Evolutionary conservation across 2,113 vertebrate species (phyloP).

Genomic region (Thalassoma bifasciatum): DNA sequence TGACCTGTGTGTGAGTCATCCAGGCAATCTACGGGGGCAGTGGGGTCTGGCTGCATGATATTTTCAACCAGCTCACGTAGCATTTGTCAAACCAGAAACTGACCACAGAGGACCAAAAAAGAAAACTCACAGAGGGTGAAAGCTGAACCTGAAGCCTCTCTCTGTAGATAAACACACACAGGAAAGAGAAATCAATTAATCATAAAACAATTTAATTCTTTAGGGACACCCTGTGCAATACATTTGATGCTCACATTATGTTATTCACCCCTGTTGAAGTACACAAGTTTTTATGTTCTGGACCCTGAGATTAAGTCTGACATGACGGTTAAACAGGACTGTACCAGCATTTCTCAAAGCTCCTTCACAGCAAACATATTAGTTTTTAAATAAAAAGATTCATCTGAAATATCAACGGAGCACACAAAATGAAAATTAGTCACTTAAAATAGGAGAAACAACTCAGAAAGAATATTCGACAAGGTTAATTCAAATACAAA

Average conservation of each 20-base stretch:
- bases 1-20: conserved; percentile 48
- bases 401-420: conserved; percentile 3
- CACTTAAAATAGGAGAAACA: conserved; percentile 36
- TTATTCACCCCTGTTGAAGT: neutral
- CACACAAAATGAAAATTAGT: conserved; percentile 25
- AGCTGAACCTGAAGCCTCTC: neutral
- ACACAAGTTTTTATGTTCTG: conserved; percentile 18
- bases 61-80: conserved; percentile 38
- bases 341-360: conserved; percentile 43
- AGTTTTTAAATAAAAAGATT: conserved; percentile 8
- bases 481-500: conserved; percentile 12
- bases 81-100: conserved; percentile 23
- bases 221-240: conserved; percentile 1
- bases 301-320: conserved; percentile 11
- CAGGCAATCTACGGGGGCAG: neutral
- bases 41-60: neutral
- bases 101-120: conserved; percentile 25
- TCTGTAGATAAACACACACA: conserved; percentile 1
- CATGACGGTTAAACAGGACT: conserved; percentile 29
- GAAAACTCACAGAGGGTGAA: neutral
- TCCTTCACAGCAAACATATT: conserved; percentile 55
- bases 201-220: conserved; percentile 50
- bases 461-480: conserved; percentile 37
- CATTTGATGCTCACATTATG: conserved; percentile 7
- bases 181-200: conserved; percentile 19